A percentile compares a stretch with the other conserved stretches of the same genome.
phyloP scores from a whole-genome alignment of 2,113 vertebrate species.

The Leptodactylus fuscus region DNA sequence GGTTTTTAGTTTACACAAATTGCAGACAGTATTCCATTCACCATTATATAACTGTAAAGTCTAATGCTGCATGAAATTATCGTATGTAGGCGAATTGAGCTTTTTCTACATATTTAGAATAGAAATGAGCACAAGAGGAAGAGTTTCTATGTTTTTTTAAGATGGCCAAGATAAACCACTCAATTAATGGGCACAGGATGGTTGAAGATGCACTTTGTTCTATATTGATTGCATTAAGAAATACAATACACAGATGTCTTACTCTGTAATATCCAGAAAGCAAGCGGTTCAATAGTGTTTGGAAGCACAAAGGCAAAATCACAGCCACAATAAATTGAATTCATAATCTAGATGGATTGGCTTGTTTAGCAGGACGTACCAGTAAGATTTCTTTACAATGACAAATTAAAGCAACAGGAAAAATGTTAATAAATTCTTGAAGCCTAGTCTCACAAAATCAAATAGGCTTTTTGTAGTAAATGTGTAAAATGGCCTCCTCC shows the following conservation, averaged over 20 bases:
- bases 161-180: constrained; percentile 22
- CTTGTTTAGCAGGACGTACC: constrained; percentile 24
- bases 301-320: constrained; percentile 38
- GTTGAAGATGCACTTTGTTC: constrained; percentile 29
- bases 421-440: no score
- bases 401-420: constrained; percentile 7
- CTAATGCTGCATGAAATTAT: not conserved
- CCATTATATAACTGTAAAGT: not conserved
- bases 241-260: constrained; percentile 48
- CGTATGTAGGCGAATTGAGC: not conserved
- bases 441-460: no score
- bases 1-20: no score
- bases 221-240: constrained; percentile 45
- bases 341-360: constrained; percentile 40
- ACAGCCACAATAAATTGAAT: constrained; percentile 42
- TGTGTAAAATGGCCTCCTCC: no score
- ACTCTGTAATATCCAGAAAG: constrained; percentile 28
- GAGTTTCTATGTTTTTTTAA: not conserved
- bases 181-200: not conserved
- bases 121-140: not conserved
- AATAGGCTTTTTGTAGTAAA: no score
- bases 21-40: not conserved
- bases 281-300: constrained; percentile 45
- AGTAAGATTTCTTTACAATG: constrained; percentile 15
- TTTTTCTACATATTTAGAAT: constrained; percentile 1